Percentiles rank a stretch among this genome's conserved stretches.
These are phyloP conservation scores for Falco biarmicus DNA, from an alignment of 2,797 vertebrate genomes.

Conservation along the genomic window DNA sequence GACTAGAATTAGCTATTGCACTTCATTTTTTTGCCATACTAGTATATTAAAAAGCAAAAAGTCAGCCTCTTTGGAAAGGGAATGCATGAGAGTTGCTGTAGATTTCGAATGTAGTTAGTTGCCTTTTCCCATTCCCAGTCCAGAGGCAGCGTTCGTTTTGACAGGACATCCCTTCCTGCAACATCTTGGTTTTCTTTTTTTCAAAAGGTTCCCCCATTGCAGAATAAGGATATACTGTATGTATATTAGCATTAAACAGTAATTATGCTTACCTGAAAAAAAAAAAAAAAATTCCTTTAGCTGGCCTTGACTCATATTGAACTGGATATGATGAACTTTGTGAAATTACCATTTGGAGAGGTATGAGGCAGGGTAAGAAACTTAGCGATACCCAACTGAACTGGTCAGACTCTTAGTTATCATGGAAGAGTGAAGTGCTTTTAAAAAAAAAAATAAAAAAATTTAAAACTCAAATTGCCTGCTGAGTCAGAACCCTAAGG, in stretches of 20 bases:
- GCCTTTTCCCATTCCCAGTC: constrained; percentile 27
- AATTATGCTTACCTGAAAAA: neutral
- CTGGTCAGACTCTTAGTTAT: neutral
- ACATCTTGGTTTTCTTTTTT: neutral
- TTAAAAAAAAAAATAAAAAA: no score
- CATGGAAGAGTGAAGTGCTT: neutral
- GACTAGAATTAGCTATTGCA: constrained; percentile 34
- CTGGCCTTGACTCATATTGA: neutral
- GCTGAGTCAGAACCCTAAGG: neutral
- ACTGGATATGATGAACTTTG: neutral
- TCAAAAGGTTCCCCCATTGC: neutral
- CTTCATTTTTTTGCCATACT: constrained; percentile 43
- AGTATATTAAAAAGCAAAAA: neutral
- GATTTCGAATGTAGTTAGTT: constrained; percentile 61
- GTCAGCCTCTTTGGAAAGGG: constrained; percentile 34
- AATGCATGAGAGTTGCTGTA: constrained; percentile 52
- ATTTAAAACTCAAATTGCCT: neutral
- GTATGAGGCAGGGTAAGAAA: neutral
- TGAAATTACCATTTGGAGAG: neutral
- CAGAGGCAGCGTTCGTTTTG: neutral
- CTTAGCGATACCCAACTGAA: fast-evolving
- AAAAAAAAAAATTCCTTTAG: neutral
- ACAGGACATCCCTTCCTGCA: neutral
- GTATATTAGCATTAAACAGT: neutral
- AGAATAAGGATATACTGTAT: neutral